These are phyloP conservation scores for Drosophila simulans DNA, from an alignment of 1,140 invertebrate genomes.

Conservation along the genomic window DNA sequence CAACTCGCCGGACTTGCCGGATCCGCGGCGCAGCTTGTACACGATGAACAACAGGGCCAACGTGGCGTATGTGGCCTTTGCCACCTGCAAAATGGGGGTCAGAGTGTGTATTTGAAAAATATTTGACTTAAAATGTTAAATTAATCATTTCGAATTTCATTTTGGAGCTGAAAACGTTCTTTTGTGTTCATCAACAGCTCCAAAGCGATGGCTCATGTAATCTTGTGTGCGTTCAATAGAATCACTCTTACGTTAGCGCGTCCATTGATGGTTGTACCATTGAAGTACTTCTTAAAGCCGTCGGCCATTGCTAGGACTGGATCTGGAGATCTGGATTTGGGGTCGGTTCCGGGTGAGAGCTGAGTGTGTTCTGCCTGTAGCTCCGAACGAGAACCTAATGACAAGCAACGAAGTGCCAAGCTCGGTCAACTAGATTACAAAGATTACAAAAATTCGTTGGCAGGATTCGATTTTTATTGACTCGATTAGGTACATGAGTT, in stretches of 20 bases:
- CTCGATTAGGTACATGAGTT: not conserved
- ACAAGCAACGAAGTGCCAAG: not conserved
- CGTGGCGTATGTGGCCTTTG: slow-evolving; percentile 70
- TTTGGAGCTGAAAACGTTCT: too few relatives aligned
- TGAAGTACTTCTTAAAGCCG: slow-evolving; percentile 71
- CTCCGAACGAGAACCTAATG: slow-evolving; percentile 10
- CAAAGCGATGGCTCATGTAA: too few relatives aligned
- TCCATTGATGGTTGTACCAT: slow-evolving; percentile 59
- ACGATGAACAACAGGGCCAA: slow-evolving; percentile 63
- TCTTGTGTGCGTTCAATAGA: too few relatives aligned
- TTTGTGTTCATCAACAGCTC: not conserved
- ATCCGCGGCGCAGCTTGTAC: slow-evolving; percentile 54
- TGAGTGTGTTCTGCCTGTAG: not conserved
- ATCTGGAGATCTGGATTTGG: not conserved
- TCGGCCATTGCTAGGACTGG: slow-evolving; percentile 51
- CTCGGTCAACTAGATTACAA: slow-evolving; percentile 21
- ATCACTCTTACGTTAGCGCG: slow-evolving; percentile 66
- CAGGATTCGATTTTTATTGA: slow-evolving; percentile 1
- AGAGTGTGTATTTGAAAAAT: too few relatives aligned
- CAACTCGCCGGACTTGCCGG: slow-evolving; percentile 13
- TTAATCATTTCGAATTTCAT: too few relatives aligned
- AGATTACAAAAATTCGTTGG: not conserved
- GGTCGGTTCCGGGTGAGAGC: not conserved
- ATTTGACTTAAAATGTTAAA: too few relatives aligned
- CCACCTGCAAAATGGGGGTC: slow-evolving; percentile 41